Evolutionary conservation across 2,797 vertebrate genomes (phyloP), one percentile per base, ranked within the genome.

Genomic region (Eleutherodactylus coqui): DNA sequence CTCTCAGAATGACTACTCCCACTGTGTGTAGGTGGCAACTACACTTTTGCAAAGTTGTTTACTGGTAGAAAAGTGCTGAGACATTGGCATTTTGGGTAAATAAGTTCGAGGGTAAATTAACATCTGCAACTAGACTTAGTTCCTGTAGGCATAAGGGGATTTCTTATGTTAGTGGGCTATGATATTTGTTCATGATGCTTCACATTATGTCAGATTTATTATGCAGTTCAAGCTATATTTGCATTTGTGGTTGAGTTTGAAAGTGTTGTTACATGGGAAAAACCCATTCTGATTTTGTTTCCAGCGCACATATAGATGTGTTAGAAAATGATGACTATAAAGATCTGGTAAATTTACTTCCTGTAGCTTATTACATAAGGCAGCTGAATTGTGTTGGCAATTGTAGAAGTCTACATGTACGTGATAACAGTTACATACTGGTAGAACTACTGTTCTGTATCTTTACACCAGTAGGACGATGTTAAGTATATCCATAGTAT

Each of bases 201-300:
- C 16, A 38, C 21, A 62, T 29, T 29, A 8, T 36, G 36, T 86
- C 70, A 86, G 58, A 45, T 45, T 45, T 80, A 64, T 47, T 82
- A 55, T 60, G 41, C 43, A 27, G 27, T 70, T 83, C 1, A 49
- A 75, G 55, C 11, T 27, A n/a, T 49, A 43, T 80, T 75, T 86
- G 69, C 49, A 62, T 53, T 24, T 86, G 85, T 55, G 85, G 85
- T 67, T 82, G 27, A 29, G 21, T 86, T 49, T 81, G 67, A 80
- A 60, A 81, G 69, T 47, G 47, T 78, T 58, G 73, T 75, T 43
- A 73, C 41, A 41, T 24, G 43, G 85, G 70, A 82, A 86, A 86
- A 82, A 13, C 79, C 55, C n/a, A 53, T 3, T 17, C 13, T 24
- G 6, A 47, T 34, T 51, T n/a, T 38, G 49, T 85, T 85, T 85